Evolutionary conservation across 2,113 vertebrate genomes (phyloP).

Genomic region (Glaucomys volans): DNA sequence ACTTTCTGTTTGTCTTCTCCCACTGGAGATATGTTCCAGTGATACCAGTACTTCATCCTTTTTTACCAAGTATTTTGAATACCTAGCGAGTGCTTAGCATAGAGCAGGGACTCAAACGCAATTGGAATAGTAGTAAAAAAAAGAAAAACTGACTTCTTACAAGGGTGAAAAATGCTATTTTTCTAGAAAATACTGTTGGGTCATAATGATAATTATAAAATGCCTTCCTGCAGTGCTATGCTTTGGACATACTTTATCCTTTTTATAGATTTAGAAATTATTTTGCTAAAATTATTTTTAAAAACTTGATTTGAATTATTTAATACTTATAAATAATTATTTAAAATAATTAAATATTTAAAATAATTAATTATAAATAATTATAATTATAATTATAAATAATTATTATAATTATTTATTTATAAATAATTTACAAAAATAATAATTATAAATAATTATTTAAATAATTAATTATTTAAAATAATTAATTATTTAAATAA

Average conservation of each 20-base stretch:
- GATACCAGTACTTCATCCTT: neutral
- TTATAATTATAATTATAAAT: neutral
- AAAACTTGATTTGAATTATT: neutral
- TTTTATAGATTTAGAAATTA: neutral
- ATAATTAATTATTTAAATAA: too few relatives aligned
- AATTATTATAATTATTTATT: too few relatives aligned
- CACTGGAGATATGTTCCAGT: neutral
- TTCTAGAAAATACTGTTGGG: neutral
- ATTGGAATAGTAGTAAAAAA: neutral
- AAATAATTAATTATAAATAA: neutral
- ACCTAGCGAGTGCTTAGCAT: neutral
- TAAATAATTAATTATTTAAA: too few relatives aligned
- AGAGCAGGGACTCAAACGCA: neutral
- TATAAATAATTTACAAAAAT: too few relatives aligned
- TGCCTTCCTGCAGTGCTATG: neutral
- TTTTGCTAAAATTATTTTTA: neutral
- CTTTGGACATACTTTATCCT: neutral
- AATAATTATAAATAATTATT: neutral
- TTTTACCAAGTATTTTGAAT: neutral
- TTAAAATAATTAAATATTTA: neutral
- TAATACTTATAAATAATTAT: neutral
- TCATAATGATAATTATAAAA: neutral
- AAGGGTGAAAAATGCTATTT: neutral
- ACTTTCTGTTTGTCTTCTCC: neutral
- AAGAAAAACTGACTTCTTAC: neutral